A percentile compares a stretch with the other conserved stretches of the same genome.
Conservation (phyloP, 2,888 invertebrate species). For the Therioaphis trifolii region DNA sequence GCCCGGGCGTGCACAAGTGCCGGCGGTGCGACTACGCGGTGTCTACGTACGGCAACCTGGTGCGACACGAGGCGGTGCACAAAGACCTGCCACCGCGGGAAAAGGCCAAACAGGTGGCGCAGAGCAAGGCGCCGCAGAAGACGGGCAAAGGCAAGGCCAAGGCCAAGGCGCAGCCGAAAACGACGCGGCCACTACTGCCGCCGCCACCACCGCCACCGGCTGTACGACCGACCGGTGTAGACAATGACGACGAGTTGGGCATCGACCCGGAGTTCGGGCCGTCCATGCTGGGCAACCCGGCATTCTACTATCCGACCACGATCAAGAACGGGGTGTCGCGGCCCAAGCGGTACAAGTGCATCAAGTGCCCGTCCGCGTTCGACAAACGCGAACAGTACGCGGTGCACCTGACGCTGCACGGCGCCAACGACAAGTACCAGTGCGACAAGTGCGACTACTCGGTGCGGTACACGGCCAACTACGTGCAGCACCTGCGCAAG, state of each 20-base stretch:
- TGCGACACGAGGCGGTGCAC: slow-evolving; percentile 74
- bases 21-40: slow-evolving; percentile 79
- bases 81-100: slow-evolving; percentile 62
- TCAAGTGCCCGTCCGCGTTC: slow-evolving; percentile 88
- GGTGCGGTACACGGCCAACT: slow-evolving; percentile 86
- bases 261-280: slow-evolving; percentile 77
- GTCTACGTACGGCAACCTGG: slow-evolving; percentile 76
- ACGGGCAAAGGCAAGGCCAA: neutral
- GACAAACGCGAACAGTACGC: slow-evolving; percentile 87
- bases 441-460: slow-evolving; percentile 89
- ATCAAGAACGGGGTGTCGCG: slow-evolving; percentile 80
- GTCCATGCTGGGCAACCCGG: slow-evolving; percentile 80
- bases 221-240: neutral
- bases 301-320: slow-evolving; percentile 81
- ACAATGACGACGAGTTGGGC: neutral
- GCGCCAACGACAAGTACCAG: slow-evolving; percentile 83
- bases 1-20: slow-evolving; percentile 76
- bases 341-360: slow-evolving; percentile 84
- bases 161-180: neutral
- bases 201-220: neutral
- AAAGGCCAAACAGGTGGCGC: slow-evolving; percentile 17
- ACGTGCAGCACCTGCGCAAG: slow-evolving; percentile 83
- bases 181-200: too few species aligned
- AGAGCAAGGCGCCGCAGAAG: neutral
- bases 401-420: slow-evolving; percentile 84